phyloP scores from a whole-genome alignment of 2,113 vertebrate genomes.

The Mellivora capensis region DNA sequence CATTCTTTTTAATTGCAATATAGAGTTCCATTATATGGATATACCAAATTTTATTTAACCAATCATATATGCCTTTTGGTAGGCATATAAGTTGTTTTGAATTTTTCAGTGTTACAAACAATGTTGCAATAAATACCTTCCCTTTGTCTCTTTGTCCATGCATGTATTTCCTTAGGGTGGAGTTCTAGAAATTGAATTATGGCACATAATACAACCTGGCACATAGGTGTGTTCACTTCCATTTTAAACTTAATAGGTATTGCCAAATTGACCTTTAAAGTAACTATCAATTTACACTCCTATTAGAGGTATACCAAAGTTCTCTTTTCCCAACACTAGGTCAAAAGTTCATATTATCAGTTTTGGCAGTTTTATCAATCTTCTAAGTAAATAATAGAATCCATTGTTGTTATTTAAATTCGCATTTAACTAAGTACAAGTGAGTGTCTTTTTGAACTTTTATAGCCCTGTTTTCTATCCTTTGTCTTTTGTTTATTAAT shows the following conservation, averaged over 20 bases:
- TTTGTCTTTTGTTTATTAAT: too few species aligned
- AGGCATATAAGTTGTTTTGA: neutral
- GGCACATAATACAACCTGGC: too few species aligned
- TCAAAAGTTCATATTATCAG: neutral
- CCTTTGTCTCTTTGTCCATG: neutral
- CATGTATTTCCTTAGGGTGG: neutral
- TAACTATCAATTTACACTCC: neutral
- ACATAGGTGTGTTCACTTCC: neutral
- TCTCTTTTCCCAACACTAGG: neutral
- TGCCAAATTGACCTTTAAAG: conserved; percentile 18
- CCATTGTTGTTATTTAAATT: neutral
- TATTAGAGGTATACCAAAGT: neutral
- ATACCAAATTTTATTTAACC: neutral
- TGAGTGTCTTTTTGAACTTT: neutral
- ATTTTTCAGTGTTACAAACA: conserved; percentile 10
- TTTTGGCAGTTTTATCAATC: neutral
- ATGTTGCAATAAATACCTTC: neutral
- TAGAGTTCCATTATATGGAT: neutral
- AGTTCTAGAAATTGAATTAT: conserved; percentile 7
- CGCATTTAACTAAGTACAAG: neutral
- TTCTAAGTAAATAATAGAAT: neutral
- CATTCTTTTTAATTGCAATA: neutral
- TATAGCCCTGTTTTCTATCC: neutral
- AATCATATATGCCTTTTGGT: neutral
- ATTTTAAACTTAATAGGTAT: conserved; percentile 24